Evolutionary conservation across 2,888 invertebrate genomes (phyloP).

Genomic region (Drosophila basisetae): DNA sequence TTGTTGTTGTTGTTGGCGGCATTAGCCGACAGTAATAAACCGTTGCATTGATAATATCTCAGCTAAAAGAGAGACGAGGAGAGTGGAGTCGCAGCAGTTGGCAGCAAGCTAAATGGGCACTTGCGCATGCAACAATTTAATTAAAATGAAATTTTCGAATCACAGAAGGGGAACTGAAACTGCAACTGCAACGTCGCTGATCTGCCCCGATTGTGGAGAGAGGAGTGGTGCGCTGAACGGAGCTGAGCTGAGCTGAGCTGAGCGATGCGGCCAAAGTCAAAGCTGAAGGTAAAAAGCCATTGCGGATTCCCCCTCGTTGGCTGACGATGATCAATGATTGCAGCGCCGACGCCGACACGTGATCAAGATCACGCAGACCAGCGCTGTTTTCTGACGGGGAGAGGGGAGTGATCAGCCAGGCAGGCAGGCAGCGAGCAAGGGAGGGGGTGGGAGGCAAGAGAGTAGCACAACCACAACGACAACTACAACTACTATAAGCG

Average conservation of each 20-base stretch:
- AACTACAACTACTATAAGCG: conserved; percentile 32
- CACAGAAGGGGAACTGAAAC: conserved; percentile 53
- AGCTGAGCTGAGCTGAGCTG: background rate
- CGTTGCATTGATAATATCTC: conserved; percentile 73
- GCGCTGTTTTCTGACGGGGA: background rate
- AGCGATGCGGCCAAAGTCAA: conserved; percentile 58
- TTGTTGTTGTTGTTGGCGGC: conserved; percentile 13
- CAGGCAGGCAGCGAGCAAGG: background rate
- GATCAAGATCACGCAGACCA: conserved; percentile 56
- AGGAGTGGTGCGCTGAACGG: background rate
- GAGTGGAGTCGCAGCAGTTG: conserved; percentile 3
- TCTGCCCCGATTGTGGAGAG: conserved; percentile 29
- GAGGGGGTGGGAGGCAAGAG: background rate
- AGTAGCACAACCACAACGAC: background rate
- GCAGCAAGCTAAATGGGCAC: conserved; percentile 61
- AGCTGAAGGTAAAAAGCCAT: conserved; percentile 51
- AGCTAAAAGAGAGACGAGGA: background rate
- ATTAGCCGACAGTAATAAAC: conserved; percentile 61
- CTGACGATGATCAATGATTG: conserved; percentile 80
- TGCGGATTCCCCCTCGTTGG: conserved; percentile 39
- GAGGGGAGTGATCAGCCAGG: background rate
- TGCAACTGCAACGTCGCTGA: conserved; percentile 45
- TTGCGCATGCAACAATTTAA: conserved; percentile 79
- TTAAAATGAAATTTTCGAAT: conserved; percentile 81
- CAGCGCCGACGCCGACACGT: conserved; percentile 57